Percentiles rank a stretch among this genome's conserved stretches.
These are phyloP conservation scores for Nesogale talazaci DNA, from an alignment of 2,113 vertebrate species.

Conservation along the genomic window DNA sequence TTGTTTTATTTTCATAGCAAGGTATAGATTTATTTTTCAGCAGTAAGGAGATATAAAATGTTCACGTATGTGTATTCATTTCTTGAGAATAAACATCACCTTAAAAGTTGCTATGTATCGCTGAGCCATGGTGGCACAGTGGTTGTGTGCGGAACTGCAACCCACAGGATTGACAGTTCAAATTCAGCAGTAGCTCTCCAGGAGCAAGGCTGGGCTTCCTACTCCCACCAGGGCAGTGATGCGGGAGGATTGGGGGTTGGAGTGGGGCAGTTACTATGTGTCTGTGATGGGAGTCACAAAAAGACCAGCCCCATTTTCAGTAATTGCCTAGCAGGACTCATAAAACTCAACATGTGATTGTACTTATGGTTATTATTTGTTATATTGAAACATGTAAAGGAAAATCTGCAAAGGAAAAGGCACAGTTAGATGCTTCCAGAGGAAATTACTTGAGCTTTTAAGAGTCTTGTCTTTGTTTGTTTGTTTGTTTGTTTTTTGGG, in stretches of 20 bases:
- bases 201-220: no score
- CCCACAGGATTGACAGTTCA: no score
- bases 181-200: no score
- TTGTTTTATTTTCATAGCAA: conserved; percentile 10
- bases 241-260: no score
- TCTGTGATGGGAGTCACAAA: background rate
- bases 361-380: background rate
- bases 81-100: conserved; percentile 10
- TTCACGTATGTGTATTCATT: background rate
- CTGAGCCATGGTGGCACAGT: no score
- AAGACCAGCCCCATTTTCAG: background rate
- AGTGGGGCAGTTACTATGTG: background rate
- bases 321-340: background rate
- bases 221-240: no score
- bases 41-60: conserved; percentile 23
- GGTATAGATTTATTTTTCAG: background rate
- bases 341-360: background rate
- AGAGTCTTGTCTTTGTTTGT: background rate
- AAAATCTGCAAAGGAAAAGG: conserved; percentile 23
- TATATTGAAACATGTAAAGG: background rate
- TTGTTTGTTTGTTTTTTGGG: no score
- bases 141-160: no score
- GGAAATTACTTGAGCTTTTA: background rate
- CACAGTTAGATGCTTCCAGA: background rate
- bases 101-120: conserved; percentile 4